phyloP scores from a whole-genome alignment of 2,113 vertebrate species.

The Machaerirhynchus nigripectus region DNA sequence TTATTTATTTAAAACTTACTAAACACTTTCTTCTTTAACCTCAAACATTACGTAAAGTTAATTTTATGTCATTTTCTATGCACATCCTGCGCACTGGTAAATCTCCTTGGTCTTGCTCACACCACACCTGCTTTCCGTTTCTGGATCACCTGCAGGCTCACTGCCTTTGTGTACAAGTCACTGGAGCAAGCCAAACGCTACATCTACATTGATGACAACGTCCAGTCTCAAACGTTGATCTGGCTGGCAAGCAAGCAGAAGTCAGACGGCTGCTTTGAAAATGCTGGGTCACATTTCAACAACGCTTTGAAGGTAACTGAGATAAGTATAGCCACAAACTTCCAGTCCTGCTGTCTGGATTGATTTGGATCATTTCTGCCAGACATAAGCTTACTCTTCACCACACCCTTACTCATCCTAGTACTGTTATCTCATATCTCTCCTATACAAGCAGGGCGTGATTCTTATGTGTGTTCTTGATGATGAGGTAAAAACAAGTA shows the following conservation, averaged over 20 bases:
- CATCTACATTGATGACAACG: slow-evolving; percentile 50
- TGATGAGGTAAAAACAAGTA: neutral
- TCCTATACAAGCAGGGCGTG: neutral
- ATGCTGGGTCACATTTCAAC: slow-evolving; percentile 76
- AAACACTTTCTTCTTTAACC: neutral
- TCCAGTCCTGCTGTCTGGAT: neutral
- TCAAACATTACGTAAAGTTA: neutral
- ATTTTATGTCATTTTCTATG: neutral
- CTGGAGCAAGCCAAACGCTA: slow-evolving; percentile 41
- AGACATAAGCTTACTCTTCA: neutral
- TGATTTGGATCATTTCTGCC: neutral
- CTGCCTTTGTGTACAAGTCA: slow-evolving; percentile 58
- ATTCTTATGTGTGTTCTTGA: neutral
- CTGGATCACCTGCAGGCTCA: slow-evolving; percentile 53
- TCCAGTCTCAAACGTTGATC: slow-evolving; percentile 57
- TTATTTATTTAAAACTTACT: neutral
- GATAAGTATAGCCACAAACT: neutral
- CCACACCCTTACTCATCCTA: neutral
- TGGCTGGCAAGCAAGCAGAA: slow-evolving; percentile 65
- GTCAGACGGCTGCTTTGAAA: slow-evolving; percentile 78
- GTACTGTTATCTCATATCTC: accelerated
- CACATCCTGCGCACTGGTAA: neutral
- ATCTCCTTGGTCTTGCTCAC: neutral
- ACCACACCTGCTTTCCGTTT: neutral
- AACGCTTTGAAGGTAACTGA: slow-evolving; percentile 78